Evolutionary conservation across 2,888 invertebrate genomes (phyloP).

Genomic region (Himalopsyche kuldschensis): DNA sequence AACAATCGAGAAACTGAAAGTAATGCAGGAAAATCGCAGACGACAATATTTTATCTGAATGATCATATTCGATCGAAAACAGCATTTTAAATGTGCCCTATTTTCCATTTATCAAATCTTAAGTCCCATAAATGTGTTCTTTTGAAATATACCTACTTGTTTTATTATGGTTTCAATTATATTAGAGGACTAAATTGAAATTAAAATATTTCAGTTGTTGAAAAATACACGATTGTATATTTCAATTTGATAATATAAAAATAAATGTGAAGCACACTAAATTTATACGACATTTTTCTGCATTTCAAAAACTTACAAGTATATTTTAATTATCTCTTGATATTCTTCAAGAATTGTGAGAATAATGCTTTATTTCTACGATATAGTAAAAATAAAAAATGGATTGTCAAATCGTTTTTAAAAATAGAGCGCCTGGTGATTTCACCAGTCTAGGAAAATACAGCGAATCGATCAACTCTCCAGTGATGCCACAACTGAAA

Average conservation of each 20-base stretch:
- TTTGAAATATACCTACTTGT: not conserved
- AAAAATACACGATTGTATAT: not conserved
- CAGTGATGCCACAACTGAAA: slow-evolving; percentile 22
- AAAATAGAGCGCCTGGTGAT: not conserved
- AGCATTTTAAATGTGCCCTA: not conserved
- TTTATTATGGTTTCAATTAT: not conserved
- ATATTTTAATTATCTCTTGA: not conserved
- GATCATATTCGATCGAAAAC: not conserved
- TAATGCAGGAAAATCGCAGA: not conserved
- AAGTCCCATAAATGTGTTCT: not conserved
- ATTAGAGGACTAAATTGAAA: not conserved
- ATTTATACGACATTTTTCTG: not conserved
- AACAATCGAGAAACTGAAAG: not conserved
- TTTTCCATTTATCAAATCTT: not conserved
- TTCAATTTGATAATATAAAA: not conserved
- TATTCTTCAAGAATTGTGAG: not conserved
- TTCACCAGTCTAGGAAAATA: not conserved
- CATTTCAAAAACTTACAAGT: not conserved
- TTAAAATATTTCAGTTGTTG: not conserved
- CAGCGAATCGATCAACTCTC: slow-evolving; percentile 22
- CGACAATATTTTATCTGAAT: not conserved
- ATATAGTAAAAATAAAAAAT: not conserved
- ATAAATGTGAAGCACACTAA: not conserved
- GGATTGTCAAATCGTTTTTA: not conserved
- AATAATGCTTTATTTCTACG: not conserved